These are phyloP conservation scores for Heliocidaris erythrogramma DNA, from an alignment of 35 echinoderm and acorn worm genomes.

Conservation along the genomic window DNA sequence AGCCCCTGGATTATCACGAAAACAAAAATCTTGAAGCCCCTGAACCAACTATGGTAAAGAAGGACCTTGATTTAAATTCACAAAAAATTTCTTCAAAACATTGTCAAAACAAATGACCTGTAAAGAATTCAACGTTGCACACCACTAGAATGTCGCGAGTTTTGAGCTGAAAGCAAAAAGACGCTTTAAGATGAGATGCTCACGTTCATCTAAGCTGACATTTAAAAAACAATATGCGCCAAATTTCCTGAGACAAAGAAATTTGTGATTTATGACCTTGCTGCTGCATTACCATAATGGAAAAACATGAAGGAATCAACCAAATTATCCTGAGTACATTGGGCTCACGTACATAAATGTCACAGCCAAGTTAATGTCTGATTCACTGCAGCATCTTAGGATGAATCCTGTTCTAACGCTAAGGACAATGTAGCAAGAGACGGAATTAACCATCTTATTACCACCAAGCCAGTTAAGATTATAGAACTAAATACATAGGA, in stretches of 20 bases:
- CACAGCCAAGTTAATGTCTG: no score
- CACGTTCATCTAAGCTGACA: no score
- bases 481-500: no score
- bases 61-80: no score
- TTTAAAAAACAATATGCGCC: no score
- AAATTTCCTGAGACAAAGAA: no score
- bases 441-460: no score
- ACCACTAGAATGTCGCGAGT: neutral
- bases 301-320: neutral
- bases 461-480: no score
- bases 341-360: neutral
- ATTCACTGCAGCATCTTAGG: neutral
- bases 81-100: neutral
- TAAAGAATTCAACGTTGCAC: neutral
- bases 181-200: neutral
- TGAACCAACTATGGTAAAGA: neutral
- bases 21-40: neutral
- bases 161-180: neutral
- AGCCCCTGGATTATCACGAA: neutral
- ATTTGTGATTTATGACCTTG: no score
- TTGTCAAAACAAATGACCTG: no score
- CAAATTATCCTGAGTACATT: neutral
- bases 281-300: neutral
- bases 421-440: neutral
- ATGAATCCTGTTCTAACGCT: neutral